These are phyloP conservation scores for Heptranchias perlo DNA, from an alignment of 2,113 vertebrate species.

Conservation along the genomic window DNA sequence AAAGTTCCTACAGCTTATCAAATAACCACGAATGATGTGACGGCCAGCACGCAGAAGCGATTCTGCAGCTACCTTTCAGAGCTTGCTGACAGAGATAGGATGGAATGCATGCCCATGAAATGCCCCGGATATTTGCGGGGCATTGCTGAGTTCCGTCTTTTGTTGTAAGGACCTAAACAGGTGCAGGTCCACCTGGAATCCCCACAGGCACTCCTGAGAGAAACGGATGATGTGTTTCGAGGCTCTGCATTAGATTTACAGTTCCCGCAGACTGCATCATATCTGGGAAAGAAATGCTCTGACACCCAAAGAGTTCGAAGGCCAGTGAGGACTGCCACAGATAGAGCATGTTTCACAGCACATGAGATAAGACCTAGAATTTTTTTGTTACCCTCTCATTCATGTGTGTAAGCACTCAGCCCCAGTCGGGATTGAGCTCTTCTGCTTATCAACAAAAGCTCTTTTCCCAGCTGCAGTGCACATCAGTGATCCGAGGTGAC, in stretches of 20 bases:
- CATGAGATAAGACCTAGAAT: neutral
- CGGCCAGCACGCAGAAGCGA: neutral
- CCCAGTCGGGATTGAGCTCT: neutral
- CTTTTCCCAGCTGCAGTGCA: neutral
- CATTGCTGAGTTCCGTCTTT: neutral
- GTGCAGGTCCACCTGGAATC: neutral
- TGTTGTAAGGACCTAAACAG: neutral
- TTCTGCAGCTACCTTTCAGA: neutral
- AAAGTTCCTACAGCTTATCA: conserved; percentile 12
- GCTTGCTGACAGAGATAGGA: neutral
- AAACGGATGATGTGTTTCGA: neutral
- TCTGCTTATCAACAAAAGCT: neutral
- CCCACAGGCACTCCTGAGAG: neutral
- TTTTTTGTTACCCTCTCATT: neutral
- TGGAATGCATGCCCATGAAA: neutral
- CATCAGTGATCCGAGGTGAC: neutral
- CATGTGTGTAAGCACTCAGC: neutral
- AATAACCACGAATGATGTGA: neutral
- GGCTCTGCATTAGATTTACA: neutral
- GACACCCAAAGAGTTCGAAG: neutral
- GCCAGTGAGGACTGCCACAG: neutral
- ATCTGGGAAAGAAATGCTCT: neutral
- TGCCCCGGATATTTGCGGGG: conserved; percentile 1
- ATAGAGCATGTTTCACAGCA: neutral
- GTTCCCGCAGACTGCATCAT: neutral